A percentile compares a stretch with the other conserved stretches of the same genome.
Evolutionary conservation across 2,888 invertebrate species (phyloP).

Genomic region (Biston stratarius): DNA sequence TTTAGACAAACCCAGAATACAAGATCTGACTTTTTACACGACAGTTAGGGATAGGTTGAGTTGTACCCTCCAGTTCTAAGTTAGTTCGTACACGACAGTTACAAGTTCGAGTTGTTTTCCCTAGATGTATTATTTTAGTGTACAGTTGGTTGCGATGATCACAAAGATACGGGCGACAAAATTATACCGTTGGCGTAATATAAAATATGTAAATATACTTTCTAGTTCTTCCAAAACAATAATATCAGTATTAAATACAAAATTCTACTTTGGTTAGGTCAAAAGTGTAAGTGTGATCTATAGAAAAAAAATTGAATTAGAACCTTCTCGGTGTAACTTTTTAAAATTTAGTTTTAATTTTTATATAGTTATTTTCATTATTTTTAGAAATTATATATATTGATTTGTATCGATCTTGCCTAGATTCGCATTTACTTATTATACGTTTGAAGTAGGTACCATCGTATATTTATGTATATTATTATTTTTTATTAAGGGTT

Average conservation of each 20-base stretch:
- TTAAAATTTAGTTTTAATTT: constrained; percentile 66
- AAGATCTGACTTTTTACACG: constrained; percentile 86
- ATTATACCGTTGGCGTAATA: constrained; percentile 75
- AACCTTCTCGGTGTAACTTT: constrained; percentile 76
- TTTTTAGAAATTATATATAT: constrained; percentile 72
- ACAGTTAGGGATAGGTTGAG: constrained; percentile 44
- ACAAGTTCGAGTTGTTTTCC: constrained; percentile 48
- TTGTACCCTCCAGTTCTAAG: constrained; percentile 22
- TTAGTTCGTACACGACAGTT: constrained; percentile 68
- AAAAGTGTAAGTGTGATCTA: constrained; percentile 85
- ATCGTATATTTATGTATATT: constrained; percentile 84
- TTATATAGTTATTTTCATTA: constrained; percentile 64
- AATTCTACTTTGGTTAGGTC: constrained; percentile 85
- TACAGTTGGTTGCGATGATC: constrained; percentile 78
- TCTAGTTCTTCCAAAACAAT: constrained; percentile 84
- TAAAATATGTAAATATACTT: constrained; percentile 83
- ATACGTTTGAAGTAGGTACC: constrained; percentile 85
- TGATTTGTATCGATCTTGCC: constrained; percentile 83
- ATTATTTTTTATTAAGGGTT: constrained; percentile 84
- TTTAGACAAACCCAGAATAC: constrained; percentile 86
- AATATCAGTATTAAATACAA: constrained; percentile 86
- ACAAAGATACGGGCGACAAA: constrained; percentile 81
- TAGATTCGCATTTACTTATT: constrained; percentile 83
- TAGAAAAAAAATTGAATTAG: constrained; percentile 78
- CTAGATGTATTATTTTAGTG: constrained; percentile 17